A percentile compares a stretch with the other conserved stretches of the same genome.
Conservation (phyloP, 2,888 invertebrate species). For the Acleris laterana region DNA sequence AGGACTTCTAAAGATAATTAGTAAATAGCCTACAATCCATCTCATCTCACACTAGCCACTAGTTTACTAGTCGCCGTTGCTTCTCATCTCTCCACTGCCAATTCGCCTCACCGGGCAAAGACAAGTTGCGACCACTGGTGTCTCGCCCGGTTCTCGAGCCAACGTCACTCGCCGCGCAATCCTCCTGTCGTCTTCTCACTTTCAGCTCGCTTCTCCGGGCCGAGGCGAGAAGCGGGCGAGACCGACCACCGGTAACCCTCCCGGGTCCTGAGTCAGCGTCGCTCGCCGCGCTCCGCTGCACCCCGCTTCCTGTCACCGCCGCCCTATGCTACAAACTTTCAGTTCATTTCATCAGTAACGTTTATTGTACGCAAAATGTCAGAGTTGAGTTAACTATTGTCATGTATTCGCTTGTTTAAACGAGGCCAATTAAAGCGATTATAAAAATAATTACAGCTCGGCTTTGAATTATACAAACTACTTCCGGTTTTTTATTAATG, state of each 20-base stretch:
- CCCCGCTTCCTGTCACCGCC: conserved; percentile 76
- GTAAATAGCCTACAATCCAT: too few species aligned
- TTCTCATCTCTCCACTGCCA: too few species aligned
- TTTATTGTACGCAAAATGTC: conserved; percentile 67
- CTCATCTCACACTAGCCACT: too few species aligned
- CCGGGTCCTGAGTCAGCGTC: conserved; percentile 71
- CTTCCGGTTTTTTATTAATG: too few species aligned
- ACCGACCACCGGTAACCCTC: conserved; percentile 45
- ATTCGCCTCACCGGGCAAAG: neutral
- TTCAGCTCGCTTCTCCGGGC: neutral
- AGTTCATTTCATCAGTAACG: conserved; percentile 74
- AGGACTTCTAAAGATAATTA: too few species aligned
- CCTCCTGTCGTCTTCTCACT: conserved; percentile 69
- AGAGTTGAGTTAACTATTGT: conserved; percentile 35
- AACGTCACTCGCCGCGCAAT: conserved; percentile 69
- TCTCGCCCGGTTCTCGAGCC: conserved; percentile 59
- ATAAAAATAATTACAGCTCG: too few species aligned
- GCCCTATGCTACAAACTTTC: conserved; percentile 74
- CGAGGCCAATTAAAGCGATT: too few species aligned
- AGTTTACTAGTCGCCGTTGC: too few species aligned
- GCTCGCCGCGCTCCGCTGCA: conserved; percentile 72
- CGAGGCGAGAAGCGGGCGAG: neutral
- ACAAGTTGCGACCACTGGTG: neutral
- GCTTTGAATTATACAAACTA: too few species aligned
- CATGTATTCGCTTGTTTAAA: conserved; percentile 27